Conservation (phyloP, 2,888 invertebrate genomes). For the Ditylenchus weischeri region DNA sequence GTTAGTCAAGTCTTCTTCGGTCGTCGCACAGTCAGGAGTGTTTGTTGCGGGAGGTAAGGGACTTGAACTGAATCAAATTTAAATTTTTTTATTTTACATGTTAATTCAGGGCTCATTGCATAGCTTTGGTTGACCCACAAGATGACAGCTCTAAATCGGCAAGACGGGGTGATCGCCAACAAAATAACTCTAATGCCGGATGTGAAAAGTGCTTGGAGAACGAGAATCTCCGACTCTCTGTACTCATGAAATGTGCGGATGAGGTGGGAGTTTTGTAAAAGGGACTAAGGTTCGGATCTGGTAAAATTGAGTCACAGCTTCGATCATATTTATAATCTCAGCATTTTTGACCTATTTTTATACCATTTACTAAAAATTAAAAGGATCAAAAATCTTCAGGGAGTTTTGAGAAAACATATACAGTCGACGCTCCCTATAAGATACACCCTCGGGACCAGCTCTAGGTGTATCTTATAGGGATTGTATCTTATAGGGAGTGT, state of each 20-base stretch:
- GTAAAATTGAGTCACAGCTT: too few species aligned
- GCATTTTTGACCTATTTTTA: too few species aligned
- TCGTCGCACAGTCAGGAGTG: neutral
- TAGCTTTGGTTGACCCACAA: conserved; percentile 27
- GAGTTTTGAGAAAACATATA: too few species aligned
- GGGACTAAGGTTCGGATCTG: too few species aligned
- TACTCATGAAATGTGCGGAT: conserved; percentile 30
- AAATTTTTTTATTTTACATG: neutral
- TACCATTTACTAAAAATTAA: too few species aligned
- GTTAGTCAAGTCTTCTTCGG: conserved; percentile 13
- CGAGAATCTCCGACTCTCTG: conserved; percentile 21
- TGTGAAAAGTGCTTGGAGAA: conserved; percentile 32
- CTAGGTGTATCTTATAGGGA: too few species aligned
- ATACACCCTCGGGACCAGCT: too few species aligned
- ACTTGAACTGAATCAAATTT: neutral
- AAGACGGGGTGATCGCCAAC: conserved; percentile 9
- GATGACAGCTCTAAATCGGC: neutral
- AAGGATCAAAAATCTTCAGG: too few species aligned
- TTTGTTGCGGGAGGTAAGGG: conserved; percentile 22
- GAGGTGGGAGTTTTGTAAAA: conserved; percentile 9
- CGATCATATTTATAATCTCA: too few species aligned
- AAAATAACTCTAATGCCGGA: conserved; percentile 5
- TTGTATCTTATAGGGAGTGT: too few species aligned
- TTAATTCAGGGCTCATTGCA: conserved; percentile 30
- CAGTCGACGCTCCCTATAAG: too few species aligned